These are phyloP conservation scores for Spodoptera frugiperda DNA, from an alignment of 1,140 invertebrate species.

Conservation along the genomic window DNA sequence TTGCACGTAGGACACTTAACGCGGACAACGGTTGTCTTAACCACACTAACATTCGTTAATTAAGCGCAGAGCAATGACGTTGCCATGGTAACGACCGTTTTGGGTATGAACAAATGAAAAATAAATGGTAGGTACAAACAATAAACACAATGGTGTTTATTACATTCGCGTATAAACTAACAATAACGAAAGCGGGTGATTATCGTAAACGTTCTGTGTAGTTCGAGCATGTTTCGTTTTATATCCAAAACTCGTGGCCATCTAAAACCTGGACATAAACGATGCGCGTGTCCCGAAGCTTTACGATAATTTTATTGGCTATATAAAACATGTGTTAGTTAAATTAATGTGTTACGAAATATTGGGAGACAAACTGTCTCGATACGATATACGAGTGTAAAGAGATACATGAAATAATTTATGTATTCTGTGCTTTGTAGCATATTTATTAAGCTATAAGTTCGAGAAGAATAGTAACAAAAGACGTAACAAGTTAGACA, in stretches of 20 bases:
- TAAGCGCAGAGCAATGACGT: slow-evolving; percentile 11
- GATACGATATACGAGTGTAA: too few relatives aligned
- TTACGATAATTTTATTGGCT: slow-evolving; percentile 48
- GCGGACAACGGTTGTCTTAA: background rate
- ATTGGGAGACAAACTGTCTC: slow-evolving; percentile 1
- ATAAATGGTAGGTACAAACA: too few relatives aligned
- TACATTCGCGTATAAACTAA: background rate
- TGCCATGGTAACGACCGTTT: background rate
- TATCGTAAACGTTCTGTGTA: slow-evolving; percentile 19
- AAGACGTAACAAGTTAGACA: too few relatives aligned
- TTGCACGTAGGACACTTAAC: background rate
- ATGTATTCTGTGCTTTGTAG: too few relatives aligned
- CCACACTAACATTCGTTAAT: background rate
- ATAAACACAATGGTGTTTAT: too few relatives aligned
- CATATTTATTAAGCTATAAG: too few relatives aligned
- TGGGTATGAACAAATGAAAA: background rate
- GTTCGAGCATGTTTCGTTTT: slow-evolving; percentile 9
- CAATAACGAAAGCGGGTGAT: background rate
- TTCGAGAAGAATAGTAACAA: too few relatives aligned
- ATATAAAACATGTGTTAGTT: slow-evolving; percentile 43
- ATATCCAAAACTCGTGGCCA: slow-evolving; percentile 14
- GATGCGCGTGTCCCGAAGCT: slow-evolving; percentile 18
- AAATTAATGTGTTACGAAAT: slow-evolving; percentile 34
- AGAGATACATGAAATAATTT: background rate
- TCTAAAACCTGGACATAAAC: slow-evolving; percentile 26